These are phyloP conservation scores for Euphonia xanthogaster DNA, from an alignment of 2,797 vertebrate species.

Conservation along the genomic window DNA sequence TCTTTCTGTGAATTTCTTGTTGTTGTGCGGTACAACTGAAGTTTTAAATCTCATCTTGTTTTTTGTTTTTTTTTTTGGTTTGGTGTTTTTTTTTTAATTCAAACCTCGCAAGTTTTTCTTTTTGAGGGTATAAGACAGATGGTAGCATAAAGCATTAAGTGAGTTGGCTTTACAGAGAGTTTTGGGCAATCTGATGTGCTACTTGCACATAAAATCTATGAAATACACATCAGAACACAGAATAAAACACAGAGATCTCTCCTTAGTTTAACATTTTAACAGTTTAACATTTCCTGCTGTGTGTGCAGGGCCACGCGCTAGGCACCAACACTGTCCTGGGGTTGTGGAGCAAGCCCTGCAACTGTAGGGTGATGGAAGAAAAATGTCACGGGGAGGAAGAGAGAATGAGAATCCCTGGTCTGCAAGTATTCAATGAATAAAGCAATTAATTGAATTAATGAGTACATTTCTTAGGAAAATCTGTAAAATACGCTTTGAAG, in stretches of 20 bases:
- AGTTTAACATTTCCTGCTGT: not conserved
- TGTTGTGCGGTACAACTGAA: constrained; percentile 6
- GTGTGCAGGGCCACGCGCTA: accelerated
- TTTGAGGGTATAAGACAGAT: constrained; percentile 45
- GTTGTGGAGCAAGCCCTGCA: not conserved
- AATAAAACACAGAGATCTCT: not conserved
- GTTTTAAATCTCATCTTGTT: constrained; percentile 5
- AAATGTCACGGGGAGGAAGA: not conserved
- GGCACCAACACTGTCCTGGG: not conserved
- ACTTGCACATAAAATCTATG: not conserved
- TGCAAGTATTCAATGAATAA: not conserved
- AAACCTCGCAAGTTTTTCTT: constrained; percentile 27
- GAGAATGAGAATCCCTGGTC: not conserved
- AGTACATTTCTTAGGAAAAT: not conserved
- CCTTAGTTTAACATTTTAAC: not conserved
- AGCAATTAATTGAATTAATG: not conserved
- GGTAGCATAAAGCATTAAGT: constrained; percentile 44
- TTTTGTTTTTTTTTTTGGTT: not conserved
- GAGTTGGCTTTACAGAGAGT: constrained; percentile 38
- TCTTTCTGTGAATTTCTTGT: constrained; percentile 7
- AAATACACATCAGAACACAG: not conserved
- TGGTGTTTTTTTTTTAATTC: not conserved
- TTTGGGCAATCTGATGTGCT: constrained; percentile 31
- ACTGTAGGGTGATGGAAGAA: not conserved
- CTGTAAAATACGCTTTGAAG: not conserved